Base-by-base conservation (phyloP, 37 sponge, comb jelly and placozoan species). In the Cliona cf. orientalis region DNA sequence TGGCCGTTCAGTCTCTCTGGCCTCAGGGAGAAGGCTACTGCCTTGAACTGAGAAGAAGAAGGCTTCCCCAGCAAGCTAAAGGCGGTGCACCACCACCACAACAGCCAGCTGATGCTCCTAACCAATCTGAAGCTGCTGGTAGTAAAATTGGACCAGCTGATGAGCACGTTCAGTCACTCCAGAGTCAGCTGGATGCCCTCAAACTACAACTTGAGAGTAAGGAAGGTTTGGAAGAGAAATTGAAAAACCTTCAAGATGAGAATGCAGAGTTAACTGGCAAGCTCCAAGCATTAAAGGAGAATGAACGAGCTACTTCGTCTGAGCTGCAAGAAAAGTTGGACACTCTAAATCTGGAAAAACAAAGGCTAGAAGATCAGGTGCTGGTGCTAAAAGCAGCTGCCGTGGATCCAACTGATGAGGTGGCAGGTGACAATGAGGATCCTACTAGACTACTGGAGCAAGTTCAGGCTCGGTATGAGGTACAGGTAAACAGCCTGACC, bases 291-390 rank as follows among this genome's bases (percentile, higher is more conserved):
- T 37, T 67, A 2, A 35, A 66, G 32, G 32, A 42, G 31, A 3
- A 35, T 1, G 31, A 76, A 29, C 41, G 42, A 32, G 1, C 1
- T 0, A n/a, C 17, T 7, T 14, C 63, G 3, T 58, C 70, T 31
- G 34, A 33, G 25, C 55, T 81, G 14, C 69, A 69, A 42, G 56
- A 81, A 49, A 57, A 81, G 71, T 11, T 70, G 44, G 81, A 81
- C 21, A 31, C 70, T 43, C 21, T 66, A 7, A 39, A 68, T 7
- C 69, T 79, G 9, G 37, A 11, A 23, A 66, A 35, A 38, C 37
- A 69, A 17, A 68, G 68, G 68, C 36, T 62, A 25, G 77, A 76
- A n/a, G 77, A 76, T 3, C 62, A 63, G 33, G 19, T 72, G 35
- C 45, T 62, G 42, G n/a, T 76, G 77, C 32, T 29, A 7, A 61